A percentile compares a stretch with the other conserved stretches of the same genome.
Evolutionary conservation across 2,113 vertebrate species (phyloP).

Genomic region (Australoheros scitulus): DNA sequence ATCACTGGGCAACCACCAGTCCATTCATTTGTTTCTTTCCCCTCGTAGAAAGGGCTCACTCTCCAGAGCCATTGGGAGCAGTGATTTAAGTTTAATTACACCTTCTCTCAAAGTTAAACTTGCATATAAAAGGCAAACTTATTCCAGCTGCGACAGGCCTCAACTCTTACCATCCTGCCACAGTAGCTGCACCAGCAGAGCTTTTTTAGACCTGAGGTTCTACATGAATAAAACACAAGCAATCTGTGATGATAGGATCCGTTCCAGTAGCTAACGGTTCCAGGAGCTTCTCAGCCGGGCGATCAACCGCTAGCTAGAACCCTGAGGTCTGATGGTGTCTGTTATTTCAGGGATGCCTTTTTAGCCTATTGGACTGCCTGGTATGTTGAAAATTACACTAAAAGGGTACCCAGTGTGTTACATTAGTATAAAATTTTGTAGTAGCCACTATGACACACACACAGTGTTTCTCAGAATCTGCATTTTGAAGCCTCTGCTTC

Average conservation of each 20-base stretch:
- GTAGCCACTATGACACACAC: background rate
- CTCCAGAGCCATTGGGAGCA: background rate
- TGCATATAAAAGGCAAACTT: no score
- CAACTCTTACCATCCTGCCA: fast-evolving
- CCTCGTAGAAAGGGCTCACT: no score
- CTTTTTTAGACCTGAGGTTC: no score
- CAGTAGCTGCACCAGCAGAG: background rate
- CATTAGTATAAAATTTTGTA: background rate
- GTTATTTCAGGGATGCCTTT: background rate
- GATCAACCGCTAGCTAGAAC: no score
- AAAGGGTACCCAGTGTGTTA: background rate
- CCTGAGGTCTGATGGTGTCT: background rate
- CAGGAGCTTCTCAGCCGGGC: no score
- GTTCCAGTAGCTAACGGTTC: no score
- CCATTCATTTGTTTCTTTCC: background rate
- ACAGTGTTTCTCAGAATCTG: no score
- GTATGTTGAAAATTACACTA: background rate
- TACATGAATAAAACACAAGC: no score
- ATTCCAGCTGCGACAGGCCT: background rate
- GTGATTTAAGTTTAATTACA: background rate
- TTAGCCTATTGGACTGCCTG: no score
- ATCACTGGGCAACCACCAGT: background rate
- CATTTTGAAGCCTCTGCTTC: background rate
- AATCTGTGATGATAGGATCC: no score
- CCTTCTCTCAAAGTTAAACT: no score